Base-by-base conservation (phyloP, 92 coral and sea anemone species). In the Actinernus sp. region DNA sequence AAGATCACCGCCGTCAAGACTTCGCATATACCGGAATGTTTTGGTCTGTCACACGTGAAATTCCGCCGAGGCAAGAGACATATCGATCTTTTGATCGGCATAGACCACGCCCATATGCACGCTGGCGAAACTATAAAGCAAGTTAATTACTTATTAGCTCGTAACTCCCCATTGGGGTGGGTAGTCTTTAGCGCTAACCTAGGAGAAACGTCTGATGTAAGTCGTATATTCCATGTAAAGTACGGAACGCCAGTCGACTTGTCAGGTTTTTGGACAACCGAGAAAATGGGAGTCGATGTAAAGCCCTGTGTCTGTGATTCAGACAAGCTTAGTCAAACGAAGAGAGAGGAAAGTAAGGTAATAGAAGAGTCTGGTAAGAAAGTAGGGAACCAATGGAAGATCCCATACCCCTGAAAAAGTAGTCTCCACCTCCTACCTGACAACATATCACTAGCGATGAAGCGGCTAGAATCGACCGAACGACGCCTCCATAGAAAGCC, bases 41-140 rank as follows among this genome's bases (percentile, higher is more conserved):
- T 82, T 17, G 75, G 75, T n/a, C 33, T 83, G 16, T 26, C 27
- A 48, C 57, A 49, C 26, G 58, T 38, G 31, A 50, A 50, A 38
- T 2, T 70, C n/a, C 58, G 64, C 40, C 47, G 81, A 25, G 79
- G 81, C 16, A 63, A 65, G 16, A 86, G 71, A 16, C 50, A 30
- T 21, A 65, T 76, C 17, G 84, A 83, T 41, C 49, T 85, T 46
- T 52, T 78, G 26, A 85, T 78, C 20, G 91, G 91, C 20, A 65
- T 78, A 3, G 91, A 85, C 47, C 91, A 81, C 40, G 82, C 81
- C 24, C 68, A 72, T 28, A 78, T 78, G 65, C 87, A 79, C 26
- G 66, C 73, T 2, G 86, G 90, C 49, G 80, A 81, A 59, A 81
- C 50, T 26, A n/a, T n/a, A n/a, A 81, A 56, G 58, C 52, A 63